Evolutionary conservation across 1,140 invertebrate genomes (phyloP).

Genomic region (Aporrectodea caliginosa): DNA sequence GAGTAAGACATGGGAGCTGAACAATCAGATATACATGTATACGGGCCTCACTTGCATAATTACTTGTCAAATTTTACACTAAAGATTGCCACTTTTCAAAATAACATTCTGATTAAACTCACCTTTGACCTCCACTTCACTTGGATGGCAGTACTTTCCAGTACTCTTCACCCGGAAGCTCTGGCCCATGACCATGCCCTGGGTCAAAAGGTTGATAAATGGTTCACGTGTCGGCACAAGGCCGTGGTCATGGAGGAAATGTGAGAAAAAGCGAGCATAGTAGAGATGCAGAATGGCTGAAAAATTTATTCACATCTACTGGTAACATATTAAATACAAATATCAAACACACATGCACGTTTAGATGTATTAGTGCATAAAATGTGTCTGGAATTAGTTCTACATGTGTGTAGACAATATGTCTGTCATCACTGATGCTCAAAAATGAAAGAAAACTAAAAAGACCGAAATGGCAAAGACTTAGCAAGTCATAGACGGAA

Average conservation of each 20-base stretch:
- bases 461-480: no score
- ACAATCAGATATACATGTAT: no score
- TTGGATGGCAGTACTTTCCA: conserved; percentile 72
- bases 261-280: conserved; percentile 89
- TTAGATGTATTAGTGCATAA: background rate
- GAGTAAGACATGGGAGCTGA: no score
- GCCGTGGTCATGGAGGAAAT: conserved; percentile 81
- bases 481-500: no score
- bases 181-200: conserved; percentile 90
- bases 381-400: background rate
- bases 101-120: no score
- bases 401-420: background rate
- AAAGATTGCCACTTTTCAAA: background rate
- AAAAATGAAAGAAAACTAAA: no score
- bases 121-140: conserved; percentile 63
- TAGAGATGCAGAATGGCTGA: conserved; percentile 88
- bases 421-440: no score
- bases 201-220: conserved; percentile 82
- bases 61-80: background rate
- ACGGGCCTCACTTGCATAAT: no score
- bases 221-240: conserved; percentile 73
- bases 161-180: conserved; percentile 71
- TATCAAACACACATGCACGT: conserved; percentile 9
- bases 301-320: no score
- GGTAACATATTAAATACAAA: no score